Evolutionary conservation across 2,113 vertebrate genomes (phyloP).

Genomic region (Acanthisitta chloris): DNA sequence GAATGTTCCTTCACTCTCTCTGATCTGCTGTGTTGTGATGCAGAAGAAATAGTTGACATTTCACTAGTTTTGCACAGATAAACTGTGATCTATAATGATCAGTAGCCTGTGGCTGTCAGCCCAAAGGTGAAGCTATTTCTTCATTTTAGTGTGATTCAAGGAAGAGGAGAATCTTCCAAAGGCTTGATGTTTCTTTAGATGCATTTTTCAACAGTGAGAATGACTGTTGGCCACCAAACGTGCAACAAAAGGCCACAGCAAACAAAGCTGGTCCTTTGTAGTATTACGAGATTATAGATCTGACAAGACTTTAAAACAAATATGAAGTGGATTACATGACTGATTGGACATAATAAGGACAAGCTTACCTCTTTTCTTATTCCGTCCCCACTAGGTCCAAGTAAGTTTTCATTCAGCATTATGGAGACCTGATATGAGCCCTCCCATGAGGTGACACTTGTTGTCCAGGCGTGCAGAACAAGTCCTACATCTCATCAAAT

Average conservation of each 20-base stretch:
- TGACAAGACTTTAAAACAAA: neutral
- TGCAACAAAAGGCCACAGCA: neutral
- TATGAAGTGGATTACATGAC: neutral
- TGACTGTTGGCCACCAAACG: neutral
- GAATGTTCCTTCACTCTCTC: neutral
- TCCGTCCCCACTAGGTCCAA: neutral
- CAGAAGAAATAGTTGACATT: neutral
- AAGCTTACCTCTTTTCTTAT: neutral
- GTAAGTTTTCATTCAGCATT: neutral
- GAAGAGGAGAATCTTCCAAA: neutral
- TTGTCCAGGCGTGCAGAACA: neutral
- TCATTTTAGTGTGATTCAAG: neutral
- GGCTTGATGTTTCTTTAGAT: neutral
- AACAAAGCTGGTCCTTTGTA: neutral
- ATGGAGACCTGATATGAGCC: neutral
- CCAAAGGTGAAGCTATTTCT: neutral
- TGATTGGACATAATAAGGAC: neutral
- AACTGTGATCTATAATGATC: neutral
- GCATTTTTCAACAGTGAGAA: neutral
- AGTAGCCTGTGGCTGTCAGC: neutral
- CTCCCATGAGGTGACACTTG: too few relatives aligned
- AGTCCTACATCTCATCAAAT: neutral
- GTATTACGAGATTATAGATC: neutral
- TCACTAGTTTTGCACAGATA: neutral
- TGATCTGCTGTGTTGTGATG: neutral